Evolutionary conservation across 2,797 vertebrate species (phyloP).

Genomic region (Enteromius paludinosus): DNA sequence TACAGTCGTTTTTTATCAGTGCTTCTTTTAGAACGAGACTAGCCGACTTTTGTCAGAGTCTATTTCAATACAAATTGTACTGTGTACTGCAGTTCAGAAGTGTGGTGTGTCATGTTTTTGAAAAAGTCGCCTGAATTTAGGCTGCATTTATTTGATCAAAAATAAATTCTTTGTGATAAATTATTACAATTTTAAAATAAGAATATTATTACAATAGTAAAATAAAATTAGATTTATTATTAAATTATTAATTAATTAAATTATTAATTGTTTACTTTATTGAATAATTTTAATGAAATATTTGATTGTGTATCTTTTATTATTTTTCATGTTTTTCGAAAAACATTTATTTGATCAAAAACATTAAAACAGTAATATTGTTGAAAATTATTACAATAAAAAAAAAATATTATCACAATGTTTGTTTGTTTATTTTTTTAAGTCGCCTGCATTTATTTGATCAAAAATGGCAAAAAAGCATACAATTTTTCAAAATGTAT

Average conservation of each 20-base stretch:
- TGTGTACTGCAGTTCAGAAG: not conserved
- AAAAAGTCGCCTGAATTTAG: not conserved
- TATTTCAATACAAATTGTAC: not conserved
- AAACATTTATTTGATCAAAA: too few relatives aligned
- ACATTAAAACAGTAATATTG: too few relatives aligned
- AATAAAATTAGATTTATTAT: not conserved
- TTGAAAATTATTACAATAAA: too few relatives aligned
- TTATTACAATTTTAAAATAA: not conserved
- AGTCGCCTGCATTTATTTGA: not conserved
- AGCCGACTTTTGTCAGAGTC: not conserved
- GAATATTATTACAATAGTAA: not conserved
- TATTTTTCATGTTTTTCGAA: not conserved
- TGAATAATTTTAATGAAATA: too few relatives aligned
- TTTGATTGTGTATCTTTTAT: not conserved
- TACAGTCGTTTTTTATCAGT: not conserved
- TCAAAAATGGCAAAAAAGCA: not conserved
- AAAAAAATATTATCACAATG: too few relatives aligned
- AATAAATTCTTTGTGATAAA: not conserved
- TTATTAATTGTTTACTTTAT: too few relatives aligned
- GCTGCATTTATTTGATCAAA: not conserved
- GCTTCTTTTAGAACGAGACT: not conserved
- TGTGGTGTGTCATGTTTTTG: not conserved
- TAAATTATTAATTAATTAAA: too few relatives aligned
- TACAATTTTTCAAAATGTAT: too few relatives aligned
- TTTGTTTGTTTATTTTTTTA: too few relatives aligned